Evolutionary conservation across 2,888 invertebrate species (phyloP).

Genomic region (Idaea biselata): DNA sequence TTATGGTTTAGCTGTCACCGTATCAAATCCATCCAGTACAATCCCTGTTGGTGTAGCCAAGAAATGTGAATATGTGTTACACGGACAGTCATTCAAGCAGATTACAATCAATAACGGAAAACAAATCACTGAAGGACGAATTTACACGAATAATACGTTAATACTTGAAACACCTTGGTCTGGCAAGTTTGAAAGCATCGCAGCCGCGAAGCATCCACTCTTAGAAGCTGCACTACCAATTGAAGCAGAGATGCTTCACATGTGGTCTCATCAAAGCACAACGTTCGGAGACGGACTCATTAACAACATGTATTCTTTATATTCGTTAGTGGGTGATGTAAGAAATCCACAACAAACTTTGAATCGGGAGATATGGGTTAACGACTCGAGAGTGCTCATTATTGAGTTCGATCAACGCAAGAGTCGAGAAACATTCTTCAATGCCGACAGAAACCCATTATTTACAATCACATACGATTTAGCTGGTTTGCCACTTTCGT

Average conservation of each 20-base stretch:
- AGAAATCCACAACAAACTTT: slow-evolving; percentile 91
- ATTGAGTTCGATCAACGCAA: slow-evolving; percentile 96
- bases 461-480: slow-evolving; percentile 93
- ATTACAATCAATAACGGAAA: slow-evolving; percentile 85
- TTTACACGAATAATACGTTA: slow-evolving; percentile 89
- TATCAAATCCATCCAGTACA: slow-evolving; percentile 79
- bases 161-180: slow-evolving; percentile 88
- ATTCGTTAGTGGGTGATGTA: slow-evolving; percentile 91
- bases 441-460: slow-evolving; percentile 89
- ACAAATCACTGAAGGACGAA: slow-evolving; percentile 87
- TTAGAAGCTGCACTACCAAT: slow-evolving; percentile 91
- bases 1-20: slow-evolving; percentile 88
- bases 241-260: slow-evolving; percentile 94
- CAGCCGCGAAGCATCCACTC: slow-evolving; percentile 89
- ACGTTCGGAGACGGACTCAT: slow-evolving; percentile 87
- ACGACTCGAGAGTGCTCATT: slow-evolving; percentile 92
- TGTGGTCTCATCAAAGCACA: slow-evolving; percentile 92
- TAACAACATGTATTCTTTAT: slow-evolving; percentile 90
- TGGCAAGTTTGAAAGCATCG: slow-evolving; percentile 87
- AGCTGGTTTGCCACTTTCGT: slow-evolving; percentile 92
- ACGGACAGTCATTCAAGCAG: slow-evolving; percentile 84
- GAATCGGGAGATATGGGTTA: slow-evolving; percentile 93
- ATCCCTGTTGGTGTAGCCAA: slow-evolving; percentile 78
- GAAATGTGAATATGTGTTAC: slow-evolving; percentile 81
- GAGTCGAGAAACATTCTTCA: slow-evolving; percentile 94